Base-by-base conservation (phyloP, 2,113 vertebrate genomes). In the Strix aluco region DNA sequence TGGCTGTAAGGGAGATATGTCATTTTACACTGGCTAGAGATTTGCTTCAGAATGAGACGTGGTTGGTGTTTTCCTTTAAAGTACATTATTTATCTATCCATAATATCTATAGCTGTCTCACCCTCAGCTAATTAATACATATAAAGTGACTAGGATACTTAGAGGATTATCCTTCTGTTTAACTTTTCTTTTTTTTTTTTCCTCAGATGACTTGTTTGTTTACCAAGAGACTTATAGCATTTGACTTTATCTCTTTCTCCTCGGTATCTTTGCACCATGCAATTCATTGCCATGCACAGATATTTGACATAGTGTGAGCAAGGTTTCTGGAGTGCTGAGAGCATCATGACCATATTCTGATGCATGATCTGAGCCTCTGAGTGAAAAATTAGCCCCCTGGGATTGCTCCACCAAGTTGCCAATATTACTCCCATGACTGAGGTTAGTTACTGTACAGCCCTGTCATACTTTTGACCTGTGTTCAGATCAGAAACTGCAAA, bases 251-350 rank as follows among this genome's bases (percentile, higher is more conserved):
- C 16, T 61, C 44, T 44, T 46, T 86, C 38, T 73, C 46, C 11
- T 81, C 18, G 12, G 11, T 65, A 36, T 54, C 46, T 71, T 44
- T 54, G 15, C 11, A 29, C 13, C 6, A 20, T 30, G 30, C 22
- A 42, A 36, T 29, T 11, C 29, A 44, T 7, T 66, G 49, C 54
- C 36, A 15, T 11, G 34, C 44, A 47, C 16, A 79, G 18, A 73
- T 77, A 66, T 78, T 51, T 95, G 80, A 88, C 91, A 86, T 92
- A 90, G 75, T 91, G 25, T 38, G 25, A 91, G 86, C 94, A 94
- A 92, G 83, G 67, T 94, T 94, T 86, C 38, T 72, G 46, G 59
- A 59, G 55, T 44, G 22, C 42, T 81, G 59, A 40, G 63, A 94
- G 34, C 51, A 89, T 19, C 36, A 30, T 15, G 14, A n/a, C 42